phyloP scores from a whole-genome alignment of 2,797 vertebrate genomes.

The Coregonus suidteri region DNA sequence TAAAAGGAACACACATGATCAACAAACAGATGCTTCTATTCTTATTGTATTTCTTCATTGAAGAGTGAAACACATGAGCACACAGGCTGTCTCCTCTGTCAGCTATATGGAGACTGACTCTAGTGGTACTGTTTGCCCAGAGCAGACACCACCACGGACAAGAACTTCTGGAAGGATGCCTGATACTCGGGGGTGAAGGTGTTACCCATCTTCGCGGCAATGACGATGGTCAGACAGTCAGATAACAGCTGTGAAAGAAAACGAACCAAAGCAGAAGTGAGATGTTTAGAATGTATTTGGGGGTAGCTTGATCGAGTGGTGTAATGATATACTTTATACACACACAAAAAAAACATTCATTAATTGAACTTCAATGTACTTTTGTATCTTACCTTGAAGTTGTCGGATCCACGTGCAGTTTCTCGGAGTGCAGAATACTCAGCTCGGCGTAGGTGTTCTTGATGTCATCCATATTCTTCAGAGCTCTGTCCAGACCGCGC shows the following conservation, averaged over 20 bases:
- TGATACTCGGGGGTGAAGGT: constrained; percentile 73
- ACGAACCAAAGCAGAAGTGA: not conserved
- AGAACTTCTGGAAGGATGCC: constrained; percentile 77
- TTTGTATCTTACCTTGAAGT: constrained; percentile 75
- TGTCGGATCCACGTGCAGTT: constrained; percentile 61
- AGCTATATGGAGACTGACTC: constrained; percentile 14
- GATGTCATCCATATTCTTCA: constrained; percentile 86
- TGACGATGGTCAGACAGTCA: constrained; percentile 78
- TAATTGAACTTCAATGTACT: too few relatives aligned
- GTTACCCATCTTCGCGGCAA: constrained; percentile 69
- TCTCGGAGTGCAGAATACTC: constrained; percentile 82
- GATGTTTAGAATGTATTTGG: not conserved
- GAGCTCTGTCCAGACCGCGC: constrained; percentile 77
- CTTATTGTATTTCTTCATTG: too few relatives aligned
- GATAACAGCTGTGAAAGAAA: constrained; percentile 73
- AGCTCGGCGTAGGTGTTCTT: constrained; percentile 74
- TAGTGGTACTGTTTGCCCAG: constrained; percentile 83
- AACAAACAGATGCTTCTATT: too few relatives aligned
- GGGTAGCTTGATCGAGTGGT: too few relatives aligned
- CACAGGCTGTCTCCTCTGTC: too few relatives aligned
- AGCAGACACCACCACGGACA: constrained; percentile 72
- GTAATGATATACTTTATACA: too few relatives aligned
- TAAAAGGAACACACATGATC: too few relatives aligned
- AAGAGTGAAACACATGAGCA: too few relatives aligned
- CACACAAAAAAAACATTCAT: too few relatives aligned